A percentile compares a stretch with the other conserved stretches of the same genome.
Evolutionary conservation across 2,888 invertebrate genomes (phyloP).

Genomic region (Magallana nippona): DNA sequence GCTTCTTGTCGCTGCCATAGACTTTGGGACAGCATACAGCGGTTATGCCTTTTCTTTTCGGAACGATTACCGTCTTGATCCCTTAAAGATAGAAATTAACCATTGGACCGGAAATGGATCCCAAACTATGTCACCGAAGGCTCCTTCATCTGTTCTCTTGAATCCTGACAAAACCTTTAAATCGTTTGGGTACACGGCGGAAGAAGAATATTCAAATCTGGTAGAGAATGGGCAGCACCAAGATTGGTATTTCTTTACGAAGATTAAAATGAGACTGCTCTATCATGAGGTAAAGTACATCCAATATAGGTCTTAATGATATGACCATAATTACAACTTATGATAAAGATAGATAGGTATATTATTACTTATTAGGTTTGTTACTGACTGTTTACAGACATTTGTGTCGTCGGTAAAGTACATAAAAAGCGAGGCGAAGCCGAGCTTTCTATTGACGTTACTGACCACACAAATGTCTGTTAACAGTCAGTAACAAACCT

Average conservation of each 20-base stretch:
- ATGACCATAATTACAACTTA: too few relatives aligned
- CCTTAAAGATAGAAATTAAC: too few relatives aligned
- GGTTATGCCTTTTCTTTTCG: background rate
- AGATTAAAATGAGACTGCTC: conserved; percentile 43
- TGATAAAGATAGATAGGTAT: too few relatives aligned
- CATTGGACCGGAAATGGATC: background rate
- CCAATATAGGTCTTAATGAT: too few relatives aligned
- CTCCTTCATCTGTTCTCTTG: background rate
- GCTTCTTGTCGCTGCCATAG: background rate
- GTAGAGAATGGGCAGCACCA: conserved; percentile 37
- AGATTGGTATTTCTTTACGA: conserved; percentile 42
- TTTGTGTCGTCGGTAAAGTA: too few relatives aligned
- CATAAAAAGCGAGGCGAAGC: too few relatives aligned
- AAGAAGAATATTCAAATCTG: background rate
- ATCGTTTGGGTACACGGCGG: background rate
- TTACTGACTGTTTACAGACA: too few relatives aligned
- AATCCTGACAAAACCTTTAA: background rate
- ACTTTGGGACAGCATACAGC: background rate
- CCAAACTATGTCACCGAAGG: background rate
- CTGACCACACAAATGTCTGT: too few relatives aligned
- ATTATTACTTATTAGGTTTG: too few relatives aligned
- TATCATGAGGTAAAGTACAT: conserved; percentile 36
- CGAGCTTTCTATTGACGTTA: too few relatives aligned
- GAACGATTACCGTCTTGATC: background rate
- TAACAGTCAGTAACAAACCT: too few relatives aligned